Conservation (phyloP, 1,140 invertebrate genomes). For the Dendroctonus valens region DNA sequence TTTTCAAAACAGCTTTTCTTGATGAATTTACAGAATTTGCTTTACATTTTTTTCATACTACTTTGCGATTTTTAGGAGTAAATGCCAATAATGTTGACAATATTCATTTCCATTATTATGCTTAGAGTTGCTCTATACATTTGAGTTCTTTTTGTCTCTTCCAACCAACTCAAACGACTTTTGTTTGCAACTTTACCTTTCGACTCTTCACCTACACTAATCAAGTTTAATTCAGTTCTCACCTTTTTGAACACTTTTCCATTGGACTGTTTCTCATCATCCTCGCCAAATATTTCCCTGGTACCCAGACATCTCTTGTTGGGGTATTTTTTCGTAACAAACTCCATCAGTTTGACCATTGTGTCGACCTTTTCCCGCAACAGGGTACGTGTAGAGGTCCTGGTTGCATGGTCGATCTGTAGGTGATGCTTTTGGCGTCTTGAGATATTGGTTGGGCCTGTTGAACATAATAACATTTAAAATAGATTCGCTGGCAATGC, state of each 20-base stretch:
- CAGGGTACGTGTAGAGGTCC: constrained; percentile 67
- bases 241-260: constrained; percentile 96
- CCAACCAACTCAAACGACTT: too few relatives aligned
- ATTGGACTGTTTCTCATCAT: constrained; percentile 91
- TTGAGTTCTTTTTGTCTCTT: too few relatives aligned
- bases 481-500: too few relatives aligned
- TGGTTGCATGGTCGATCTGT: constrained; percentile 68
- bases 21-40: too few relatives aligned
- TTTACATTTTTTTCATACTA: too few relatives aligned
- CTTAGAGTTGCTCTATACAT: too few relatives aligned
- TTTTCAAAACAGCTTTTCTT: too few relatives aligned
- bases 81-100: too few relatives aligned
- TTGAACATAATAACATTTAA: background rate
- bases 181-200: too few relatives aligned
- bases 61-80: too few relatives aligned
- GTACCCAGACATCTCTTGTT: constrained; percentile 84
- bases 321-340: constrained; percentile 69
- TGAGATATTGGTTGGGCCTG: constrained; percentile 57
- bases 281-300: constrained; percentile 85
- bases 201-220: too few relatives aligned
- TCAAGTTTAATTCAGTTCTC: constrained; percentile 3
- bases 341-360: constrained; percentile 82
- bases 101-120: too few relatives aligned
- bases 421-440: constrained; percentile 65
- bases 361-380: constrained; percentile 77